Conservation (phyloP, 2,113 vertebrate genomes). For the Ivindomyrus marchei region DNA sequence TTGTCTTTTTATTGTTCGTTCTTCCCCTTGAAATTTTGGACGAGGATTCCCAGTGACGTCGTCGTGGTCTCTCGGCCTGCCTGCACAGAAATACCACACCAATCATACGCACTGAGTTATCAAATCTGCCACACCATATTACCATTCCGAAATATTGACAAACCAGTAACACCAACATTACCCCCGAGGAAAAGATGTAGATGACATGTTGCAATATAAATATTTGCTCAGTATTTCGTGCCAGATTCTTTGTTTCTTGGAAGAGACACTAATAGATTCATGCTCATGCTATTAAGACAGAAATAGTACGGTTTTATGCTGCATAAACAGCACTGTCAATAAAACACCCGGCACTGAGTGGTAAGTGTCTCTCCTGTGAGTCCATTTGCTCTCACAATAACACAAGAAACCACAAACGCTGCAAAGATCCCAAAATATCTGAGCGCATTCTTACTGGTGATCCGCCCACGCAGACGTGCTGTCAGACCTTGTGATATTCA, state of each 20-base stretch:
- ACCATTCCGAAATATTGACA: not conserved
- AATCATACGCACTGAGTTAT: not conserved
- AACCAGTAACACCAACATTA: slow-evolving; percentile 2
- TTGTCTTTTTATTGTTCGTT: not conserved
- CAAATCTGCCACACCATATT: not conserved
- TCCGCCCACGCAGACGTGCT: not conserved
- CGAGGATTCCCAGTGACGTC: not conserved
- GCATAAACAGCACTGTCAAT: not conserved
- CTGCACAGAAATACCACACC: not conserved
- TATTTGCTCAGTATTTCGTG: not conserved
- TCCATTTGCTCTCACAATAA: not conserved
- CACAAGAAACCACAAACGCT: not conserved
- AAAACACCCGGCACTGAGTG: not conserved
- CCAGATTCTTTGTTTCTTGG: slow-evolving; percentile 2
- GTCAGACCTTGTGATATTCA: not conserved
- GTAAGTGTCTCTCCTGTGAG: not conserved
- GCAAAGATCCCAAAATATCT: not conserved
- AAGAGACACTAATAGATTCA: not conserved
- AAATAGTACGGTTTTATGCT: not conserved
- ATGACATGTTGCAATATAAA: slow-evolving; percentile 5
- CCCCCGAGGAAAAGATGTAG: not conserved
- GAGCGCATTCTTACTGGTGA: not conserved
- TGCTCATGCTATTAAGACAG: not conserved
- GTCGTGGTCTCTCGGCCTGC: not conserved
- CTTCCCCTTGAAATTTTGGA: not conserved